Evolutionary conservation across 2,113 vertebrate species (phyloP), one percentile per base, ranked within the genome.

Genomic region (Pao palembangensis): DNA sequence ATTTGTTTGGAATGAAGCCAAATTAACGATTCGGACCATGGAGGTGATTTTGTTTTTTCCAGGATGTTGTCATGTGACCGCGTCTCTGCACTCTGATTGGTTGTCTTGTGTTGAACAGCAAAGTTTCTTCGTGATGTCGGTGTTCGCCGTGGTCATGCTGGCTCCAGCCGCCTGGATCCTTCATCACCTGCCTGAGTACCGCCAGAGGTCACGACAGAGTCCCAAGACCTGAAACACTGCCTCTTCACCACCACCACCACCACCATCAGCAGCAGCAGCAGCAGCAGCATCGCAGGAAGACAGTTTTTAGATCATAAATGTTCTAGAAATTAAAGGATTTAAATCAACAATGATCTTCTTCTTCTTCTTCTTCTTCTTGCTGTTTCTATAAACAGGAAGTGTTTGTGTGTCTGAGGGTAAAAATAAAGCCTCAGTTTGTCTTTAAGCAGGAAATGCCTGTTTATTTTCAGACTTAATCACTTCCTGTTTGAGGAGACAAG

Each of bases 81-180:
- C 4, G 2, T 47, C 17, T 58, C 25, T 23, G 21, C 16, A 17
- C 20, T 44, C 55, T 57, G 31, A 55, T 21, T 58, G 49, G 17
- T 15, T 17, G 14, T 58, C 25, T 50, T 19, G 15, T 48, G 60
- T 70, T 38, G 63, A 55, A 67, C 84, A 93, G 92, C 91, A 91
- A 77, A 91, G 87, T 11, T 21, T 92, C 18, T 75, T 91, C 44
- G 87, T 90, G 53, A 83, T 93, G 71, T 85, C 85, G 0, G 87
- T 91, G 55, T 91, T 93, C 73, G 87, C 91, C 1, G 51, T 81
- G 58, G 71, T 85, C 12, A 1, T 93, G 68, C 75, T 93, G 63
- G 82, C 81, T 51, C 92, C 90, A 0, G 88, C 91, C 16, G 93
- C 83, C 47, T 93, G 92, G 90, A 68, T 93, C 64, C 70, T 93